phyloP scores from a whole-genome alignment of 2,797 vertebrate species.

The Ambastaia sidthimunki region DNA sequence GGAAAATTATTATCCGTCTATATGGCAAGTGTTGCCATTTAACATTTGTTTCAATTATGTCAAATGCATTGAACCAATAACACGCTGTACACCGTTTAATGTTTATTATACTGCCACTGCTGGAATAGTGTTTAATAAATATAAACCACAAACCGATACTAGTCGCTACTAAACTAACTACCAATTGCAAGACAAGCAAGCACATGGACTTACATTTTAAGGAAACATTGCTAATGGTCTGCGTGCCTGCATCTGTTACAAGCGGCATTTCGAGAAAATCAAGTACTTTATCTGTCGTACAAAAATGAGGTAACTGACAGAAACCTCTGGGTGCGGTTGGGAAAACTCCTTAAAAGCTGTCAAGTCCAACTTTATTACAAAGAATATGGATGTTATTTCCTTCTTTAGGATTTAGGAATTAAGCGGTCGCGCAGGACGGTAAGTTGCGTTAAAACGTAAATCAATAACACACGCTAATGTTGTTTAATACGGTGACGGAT shows the following conservation, averaged over 20 bases:
- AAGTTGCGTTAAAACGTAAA: background rate
- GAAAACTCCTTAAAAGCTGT: constrained; percentile 1
- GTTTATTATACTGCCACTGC: no score
- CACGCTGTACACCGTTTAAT: no score
- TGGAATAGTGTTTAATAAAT: background rate
- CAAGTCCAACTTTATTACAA: background rate
- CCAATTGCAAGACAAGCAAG: background rate
- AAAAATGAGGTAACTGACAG: background rate
- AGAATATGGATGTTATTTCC: background rate
- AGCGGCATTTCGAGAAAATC: constrained; percentile 15
- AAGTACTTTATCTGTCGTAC: background rate
- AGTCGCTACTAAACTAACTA: background rate
- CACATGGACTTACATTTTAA: background rate
- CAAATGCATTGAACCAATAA: background rate
- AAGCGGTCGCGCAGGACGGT: background rate
- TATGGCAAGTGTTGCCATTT: no score
- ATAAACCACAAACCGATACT: background rate
- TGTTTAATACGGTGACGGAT: no score
- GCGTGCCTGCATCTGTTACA: background rate
- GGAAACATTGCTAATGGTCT: constrained; percentile 7
- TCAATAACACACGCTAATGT: no score
- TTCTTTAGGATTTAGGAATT: background rate
- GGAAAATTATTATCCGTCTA: no score
- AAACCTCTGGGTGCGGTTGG: background rate
- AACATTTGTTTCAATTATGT: background rate